A percentile compares a stretch with the other conserved stretches of the same genome.
These are phyloP conservation scores for Scarus forsteni DNA, from an alignment of 2,797 vertebrate genomes.

Conservation along the genomic window DNA sequence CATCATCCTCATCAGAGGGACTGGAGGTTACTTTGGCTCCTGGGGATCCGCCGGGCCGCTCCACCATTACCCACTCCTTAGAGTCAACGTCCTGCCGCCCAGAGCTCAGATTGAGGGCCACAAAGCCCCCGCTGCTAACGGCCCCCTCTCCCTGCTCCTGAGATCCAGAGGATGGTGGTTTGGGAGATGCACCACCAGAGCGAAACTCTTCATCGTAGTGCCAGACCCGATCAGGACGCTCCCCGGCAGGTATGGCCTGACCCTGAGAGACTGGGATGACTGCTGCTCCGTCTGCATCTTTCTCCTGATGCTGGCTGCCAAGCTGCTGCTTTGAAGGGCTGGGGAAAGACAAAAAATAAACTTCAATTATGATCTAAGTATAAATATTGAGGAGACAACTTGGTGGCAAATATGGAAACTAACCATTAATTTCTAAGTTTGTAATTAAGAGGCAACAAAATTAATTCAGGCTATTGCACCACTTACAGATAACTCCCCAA, in stretches of 20 bases:
- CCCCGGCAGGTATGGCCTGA: slow-evolving; percentile 50
- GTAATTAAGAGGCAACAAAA: no score
- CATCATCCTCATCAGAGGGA: slow-evolving; percentile 92
- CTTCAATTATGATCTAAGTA: no score
- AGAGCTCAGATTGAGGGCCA: slow-evolving; percentile 95
- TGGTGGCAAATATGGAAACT: no score
- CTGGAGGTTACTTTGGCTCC: slow-evolving; percentile 88
- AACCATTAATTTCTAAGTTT: no score
- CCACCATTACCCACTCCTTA: slow-evolving; percentile 97
- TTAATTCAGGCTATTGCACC: no score
- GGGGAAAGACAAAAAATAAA: slow-evolving; percentile 46
- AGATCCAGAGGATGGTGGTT: slow-evolving; percentile 88
- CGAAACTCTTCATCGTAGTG: slow-evolving; percentile 95
- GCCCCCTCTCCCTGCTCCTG: slow-evolving; percentile 90
- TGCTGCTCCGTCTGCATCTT: slow-evolving; percentile 55
- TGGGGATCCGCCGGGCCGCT: slow-evolving; percentile 87
- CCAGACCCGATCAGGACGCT: slow-evolving; percentile 88
- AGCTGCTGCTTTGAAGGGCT: slow-evolving; percentile 88
- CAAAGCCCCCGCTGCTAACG: slow-evolving; percentile 91
- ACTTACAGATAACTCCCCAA: no score
- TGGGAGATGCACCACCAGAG: slow-evolving; percentile 87
- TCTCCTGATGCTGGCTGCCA: slow-evolving; percentile 58
- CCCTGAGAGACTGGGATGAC: slow-evolving; percentile 61
- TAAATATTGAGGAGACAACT: no score
- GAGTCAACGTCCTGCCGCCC: slow-evolving; percentile 94